phyloP scores from a whole-genome alignment of 2,113 vertebrate species.

The Scatophagus argus region DNA sequence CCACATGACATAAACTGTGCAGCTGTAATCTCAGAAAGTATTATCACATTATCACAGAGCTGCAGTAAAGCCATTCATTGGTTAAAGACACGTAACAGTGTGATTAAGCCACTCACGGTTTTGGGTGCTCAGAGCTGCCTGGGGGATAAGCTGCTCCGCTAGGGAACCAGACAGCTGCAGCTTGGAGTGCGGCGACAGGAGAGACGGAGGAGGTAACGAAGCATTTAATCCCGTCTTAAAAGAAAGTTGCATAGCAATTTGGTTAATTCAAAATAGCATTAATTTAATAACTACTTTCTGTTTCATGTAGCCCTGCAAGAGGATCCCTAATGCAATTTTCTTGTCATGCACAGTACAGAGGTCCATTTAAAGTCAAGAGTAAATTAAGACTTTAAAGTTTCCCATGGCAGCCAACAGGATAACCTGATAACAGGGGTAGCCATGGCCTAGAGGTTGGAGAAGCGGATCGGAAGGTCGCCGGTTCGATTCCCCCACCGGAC shows the following conservation, averaged over 20 bases:
- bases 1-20: not conserved
- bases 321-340: not conserved
- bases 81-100: not conserved
- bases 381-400: not conserved
- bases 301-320: not conserved
- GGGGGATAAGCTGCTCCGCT: constrained; percentile 79
- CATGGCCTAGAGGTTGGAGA: no score
- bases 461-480: no score
- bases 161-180: constrained; percentile 80
- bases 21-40: constrained; percentile 46
- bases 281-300: not conserved
- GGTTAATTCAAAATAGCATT: not conserved
- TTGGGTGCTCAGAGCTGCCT: constrained; percentile 78
- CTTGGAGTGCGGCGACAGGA: constrained; percentile 86
- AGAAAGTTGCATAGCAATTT: constrained; percentile 61
- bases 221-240: constrained; percentile 86
- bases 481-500: no score
- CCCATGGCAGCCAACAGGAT: not conserved
- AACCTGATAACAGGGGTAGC: not conserved
- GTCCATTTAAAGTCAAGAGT: not conserved
- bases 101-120: constrained; percentile 81
- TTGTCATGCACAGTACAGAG: not conserved
- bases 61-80: constrained; percentile 15
- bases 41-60: not conserved
- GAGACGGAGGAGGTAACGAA: constrained; percentile 85